phyloP scores from a whole-genome alignment of 2,797 vertebrate genomes.

The Cryptoprocta ferox region DNA sequence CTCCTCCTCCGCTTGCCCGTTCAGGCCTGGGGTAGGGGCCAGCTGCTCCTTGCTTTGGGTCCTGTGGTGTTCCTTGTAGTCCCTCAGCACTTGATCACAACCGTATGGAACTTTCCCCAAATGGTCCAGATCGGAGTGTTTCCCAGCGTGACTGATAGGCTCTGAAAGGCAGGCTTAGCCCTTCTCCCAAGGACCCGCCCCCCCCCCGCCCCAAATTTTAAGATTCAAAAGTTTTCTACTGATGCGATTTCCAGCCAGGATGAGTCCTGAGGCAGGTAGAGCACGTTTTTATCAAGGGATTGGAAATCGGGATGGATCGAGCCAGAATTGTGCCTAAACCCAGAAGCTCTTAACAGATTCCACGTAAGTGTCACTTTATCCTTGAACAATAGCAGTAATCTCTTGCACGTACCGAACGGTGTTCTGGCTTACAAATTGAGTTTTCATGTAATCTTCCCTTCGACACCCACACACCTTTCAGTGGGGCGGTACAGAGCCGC shows the following conservation, averaged over 20 bases:
- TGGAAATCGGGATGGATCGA: background rate
- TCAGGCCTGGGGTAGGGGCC: background rate
- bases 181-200: background rate
- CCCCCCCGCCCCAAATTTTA: too few relatives aligned
- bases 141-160: background rate
- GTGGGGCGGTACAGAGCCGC: background rate
- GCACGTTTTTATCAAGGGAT: background rate
- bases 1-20: rapidly evolving
- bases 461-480: background rate
- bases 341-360: background rate
- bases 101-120: background rate
- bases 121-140: rapidly evolving
- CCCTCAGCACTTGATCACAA: too few relatives aligned
- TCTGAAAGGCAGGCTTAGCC: background rate
- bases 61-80: too few relatives aligned
- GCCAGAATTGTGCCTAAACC: background rate
- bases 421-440: rapidly evolving
- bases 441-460: background rate
- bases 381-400: background rate
- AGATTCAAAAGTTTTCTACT: background rate
- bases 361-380: background rate
- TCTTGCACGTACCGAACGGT: rapidly evolving
- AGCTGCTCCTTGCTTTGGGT: background rate
- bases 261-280: background rate
- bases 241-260: background rate